Percentiles rank a stretch among this genome's conserved stretches.
Conservation (phyloP, 2,797 vertebrate species). For the Gambusia yucatana region DNA sequence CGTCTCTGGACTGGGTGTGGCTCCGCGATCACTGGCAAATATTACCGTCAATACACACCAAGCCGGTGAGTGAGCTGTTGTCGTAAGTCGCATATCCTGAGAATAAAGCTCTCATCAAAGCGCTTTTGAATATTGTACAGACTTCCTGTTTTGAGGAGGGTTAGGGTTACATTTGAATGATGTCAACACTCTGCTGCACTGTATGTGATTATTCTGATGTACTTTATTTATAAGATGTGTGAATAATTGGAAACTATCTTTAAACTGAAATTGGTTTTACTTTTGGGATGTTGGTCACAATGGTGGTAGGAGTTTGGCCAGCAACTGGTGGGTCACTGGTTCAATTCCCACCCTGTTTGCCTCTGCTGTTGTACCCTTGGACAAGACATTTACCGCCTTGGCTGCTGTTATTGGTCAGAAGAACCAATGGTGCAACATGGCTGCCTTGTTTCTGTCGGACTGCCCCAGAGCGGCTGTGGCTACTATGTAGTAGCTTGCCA, state of each 20-base stretch:
- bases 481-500: too few species aligned
- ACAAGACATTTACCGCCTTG: too few species aligned
- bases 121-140: not conserved
- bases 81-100: not conserved
- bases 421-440: too few species aligned
- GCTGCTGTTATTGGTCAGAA: too few species aligned
- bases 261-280: not conserved
- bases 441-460: too few species aligned
- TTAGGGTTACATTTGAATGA: not conserved
- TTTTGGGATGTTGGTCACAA: not conserved
- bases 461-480: too few species aligned
- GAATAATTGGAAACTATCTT: not conserved
- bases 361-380: too few species aligned
- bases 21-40: constrained; percentile 87
- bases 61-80: constrained; percentile 85
- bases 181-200: not conserved
- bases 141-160: not conserved
- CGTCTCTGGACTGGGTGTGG: constrained; percentile 89
- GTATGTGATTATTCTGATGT: not conserved
- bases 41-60: constrained; percentile 92
- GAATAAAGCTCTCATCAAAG: not conserved
- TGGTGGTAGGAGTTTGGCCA: too few species aligned
- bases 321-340: too few species aligned
- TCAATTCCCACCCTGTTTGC: too few species aligned
- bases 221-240: not conserved